Base-by-base conservation (phyloP, 1,140 invertebrate species). In the Macrobrachium rosenbergii region DNA sequence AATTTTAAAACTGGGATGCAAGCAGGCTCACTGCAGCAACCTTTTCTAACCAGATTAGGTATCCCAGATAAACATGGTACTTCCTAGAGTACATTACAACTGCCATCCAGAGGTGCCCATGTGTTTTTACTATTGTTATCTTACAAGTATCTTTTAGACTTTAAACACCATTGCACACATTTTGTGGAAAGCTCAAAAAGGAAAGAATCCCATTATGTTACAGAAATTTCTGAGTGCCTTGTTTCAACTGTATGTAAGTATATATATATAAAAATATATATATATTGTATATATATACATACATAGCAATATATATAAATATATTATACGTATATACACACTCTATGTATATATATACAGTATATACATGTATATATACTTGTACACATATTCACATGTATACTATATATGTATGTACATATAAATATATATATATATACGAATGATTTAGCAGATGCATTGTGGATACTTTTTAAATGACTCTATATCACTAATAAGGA, bases 401-500 rank as follows among this genome's bases (percentile, higher is more conserved):
- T 69, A 69, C 23, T 69, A 69, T 28, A 69, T 69, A 69, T 69
- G 64, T 69, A 69, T 69, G 23, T 69, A 69, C 23, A 69, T 69
- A 69, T 69, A 67, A 6, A 67, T 12, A 67, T 67, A 67, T 69
- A n/a, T 83, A 72, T 86, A 82, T 82, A 82, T 82, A 59, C 69
- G 37, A 82, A 82, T 88, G 62, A 73, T 86, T 87, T 87, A 87
- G 84, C 84, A 87, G 84, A 87, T 87, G 84, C 84, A 87, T 81
- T 72, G 67, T 75, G 78, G 78, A 81, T 75, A 87, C 75, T 80
- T 69, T 87, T 81, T 81, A 81, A 80, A 62, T 75, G 59, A 43
- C 62, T 81, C 77, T 87, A 79, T 72, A 37, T 60, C 43, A 81
- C 78, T 58, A 80, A 52, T 87, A 62, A 86, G 77, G 80, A 87